Conservation (phyloP, 2,888 invertebrate species). For the Hipparchia sbordonii region DNA sequence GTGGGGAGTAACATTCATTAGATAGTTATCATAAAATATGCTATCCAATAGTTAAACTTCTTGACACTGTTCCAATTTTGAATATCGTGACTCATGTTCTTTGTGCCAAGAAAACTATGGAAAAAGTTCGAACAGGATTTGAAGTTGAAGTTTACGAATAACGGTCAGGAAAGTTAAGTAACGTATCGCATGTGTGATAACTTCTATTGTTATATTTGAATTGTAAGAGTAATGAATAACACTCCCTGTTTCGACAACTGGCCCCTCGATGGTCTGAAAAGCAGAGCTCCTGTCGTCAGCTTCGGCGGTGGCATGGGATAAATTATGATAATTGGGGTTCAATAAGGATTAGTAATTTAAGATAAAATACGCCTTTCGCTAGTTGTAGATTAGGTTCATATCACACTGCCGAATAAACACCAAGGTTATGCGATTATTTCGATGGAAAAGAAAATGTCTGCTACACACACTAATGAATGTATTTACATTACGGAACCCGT, state of each 20-base stretch:
- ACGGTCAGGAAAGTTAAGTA: neutral
- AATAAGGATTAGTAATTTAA: conserved; percentile 32
- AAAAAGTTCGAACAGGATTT: neutral
- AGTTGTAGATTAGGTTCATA: conserved; percentile 17
- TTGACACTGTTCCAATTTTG: neutral
- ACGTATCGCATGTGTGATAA: conserved; percentile 22
- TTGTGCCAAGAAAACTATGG: neutral
- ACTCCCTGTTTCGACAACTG: conserved; percentile 58
- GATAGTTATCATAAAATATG: conserved; percentile 21
- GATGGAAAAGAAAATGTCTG: neutral
- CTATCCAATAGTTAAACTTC: neutral
- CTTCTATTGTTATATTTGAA: conserved; percentile 36
- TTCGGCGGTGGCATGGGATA: conserved; percentile 52
- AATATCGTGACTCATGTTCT: neutral
- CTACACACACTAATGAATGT: neutral
- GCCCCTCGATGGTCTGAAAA: conserved; percentile 77
- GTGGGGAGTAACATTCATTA: conserved; percentile 51
- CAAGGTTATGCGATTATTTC: neutral
- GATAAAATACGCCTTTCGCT: neutral
- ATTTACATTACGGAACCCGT: conserved; percentile 16
- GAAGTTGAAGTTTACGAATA: neutral
- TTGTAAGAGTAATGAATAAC: conserved; percentile 34
- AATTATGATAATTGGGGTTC: conserved; percentile 35
- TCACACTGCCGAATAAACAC: conserved; percentile 36
- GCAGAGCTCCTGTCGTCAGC: conserved; percentile 79